phyloP scores from a whole-genome alignment of 2,888 invertebrate species.

The Melinopterus prodromus region DNA sequence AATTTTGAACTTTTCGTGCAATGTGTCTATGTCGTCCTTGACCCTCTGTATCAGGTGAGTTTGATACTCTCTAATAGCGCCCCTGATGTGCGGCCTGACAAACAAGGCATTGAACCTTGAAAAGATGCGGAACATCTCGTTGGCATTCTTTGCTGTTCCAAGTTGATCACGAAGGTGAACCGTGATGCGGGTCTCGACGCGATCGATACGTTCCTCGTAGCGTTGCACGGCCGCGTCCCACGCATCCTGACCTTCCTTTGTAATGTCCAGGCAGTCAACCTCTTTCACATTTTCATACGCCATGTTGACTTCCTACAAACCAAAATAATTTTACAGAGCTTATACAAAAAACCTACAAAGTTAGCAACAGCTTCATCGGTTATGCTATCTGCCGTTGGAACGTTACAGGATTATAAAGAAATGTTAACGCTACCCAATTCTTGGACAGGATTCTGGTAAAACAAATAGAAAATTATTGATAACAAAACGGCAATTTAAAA shows the following conservation, averaged over 20 bases:
- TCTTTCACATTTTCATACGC: conserved; percentile 99
- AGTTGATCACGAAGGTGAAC: conserved; percentile 97
- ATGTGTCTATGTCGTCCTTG: conserved; percentile 97
- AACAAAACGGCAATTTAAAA: not conserved
- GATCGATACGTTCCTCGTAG: conserved; percentile 97
- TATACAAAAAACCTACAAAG: no score
- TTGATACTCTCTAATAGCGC: conserved; percentile 99
- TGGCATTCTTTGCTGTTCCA: conserved; percentile 98
- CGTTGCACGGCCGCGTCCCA: conserved; percentile 98
- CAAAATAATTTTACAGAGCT: conserved; percentile 18
- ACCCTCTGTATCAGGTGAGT: conserved; percentile 98
- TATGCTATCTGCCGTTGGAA: no score
- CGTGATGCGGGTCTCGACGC: conserved; percentile 97
- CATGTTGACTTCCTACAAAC: conserved; percentile 73
- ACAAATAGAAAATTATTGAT: not conserved
- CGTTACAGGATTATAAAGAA: no score
- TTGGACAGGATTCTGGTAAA: not conserved
- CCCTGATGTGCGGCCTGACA: conserved; percentile 97
- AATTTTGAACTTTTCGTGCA: conserved; percentile 98
- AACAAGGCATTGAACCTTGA: conserved; percentile 98
- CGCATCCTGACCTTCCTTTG: conserved; percentile 94
- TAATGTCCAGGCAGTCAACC: conserved; percentile 96
- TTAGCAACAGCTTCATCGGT: no score
- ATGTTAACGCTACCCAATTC: not conserved
- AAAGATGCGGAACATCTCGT: conserved; percentile 99